These are phyloP conservation scores for Nematostella vectensis DNA, from an alignment of 92 coral and sea anemone species.

Conservation along the genomic window DNA sequence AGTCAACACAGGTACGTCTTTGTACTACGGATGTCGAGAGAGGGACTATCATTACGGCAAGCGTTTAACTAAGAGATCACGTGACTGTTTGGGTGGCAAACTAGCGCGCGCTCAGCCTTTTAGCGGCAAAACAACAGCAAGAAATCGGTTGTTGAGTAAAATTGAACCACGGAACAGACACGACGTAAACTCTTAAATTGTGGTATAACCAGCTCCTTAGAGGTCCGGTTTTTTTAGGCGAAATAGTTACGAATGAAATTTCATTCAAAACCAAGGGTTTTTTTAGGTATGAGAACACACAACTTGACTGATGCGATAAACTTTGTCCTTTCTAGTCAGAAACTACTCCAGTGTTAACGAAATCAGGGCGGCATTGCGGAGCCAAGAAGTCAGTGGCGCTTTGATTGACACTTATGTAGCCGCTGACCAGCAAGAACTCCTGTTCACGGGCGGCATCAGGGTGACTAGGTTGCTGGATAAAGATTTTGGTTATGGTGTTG, in stretches of 20 bases:
- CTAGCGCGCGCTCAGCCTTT: background rate
- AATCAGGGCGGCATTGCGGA: constrained; percentile 14
- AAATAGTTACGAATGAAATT: too few relatives aligned
- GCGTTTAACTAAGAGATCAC: too few relatives aligned
- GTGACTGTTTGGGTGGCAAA: background rate
- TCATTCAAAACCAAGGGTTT: too few relatives aligned
- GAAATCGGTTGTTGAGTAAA: too few relatives aligned
- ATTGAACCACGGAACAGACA: too few relatives aligned
- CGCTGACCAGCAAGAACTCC: constrained; percentile 23
- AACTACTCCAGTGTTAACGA: constrained; percentile 21
- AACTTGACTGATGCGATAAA: background rate
- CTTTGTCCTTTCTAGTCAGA: constrained; percentile 6
- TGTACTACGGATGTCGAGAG: too few relatives aligned
- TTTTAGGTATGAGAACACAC: too few relatives aligned
- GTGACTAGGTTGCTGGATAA: constrained; percentile 20
- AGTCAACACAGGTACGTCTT: constrained; percentile 37
- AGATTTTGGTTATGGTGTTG: constrained; percentile 26
- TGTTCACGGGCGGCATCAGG: constrained; percentile 11
- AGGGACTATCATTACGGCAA: too few relatives aligned
- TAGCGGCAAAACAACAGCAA: too few relatives aligned
- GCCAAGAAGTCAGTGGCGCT: constrained; percentile 26
- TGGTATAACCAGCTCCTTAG: too few relatives aligned
- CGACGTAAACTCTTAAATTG: too few relatives aligned
- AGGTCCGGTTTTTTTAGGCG: too few relatives aligned
- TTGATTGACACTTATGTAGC: constrained; percentile 49